phyloP scores from a whole-genome alignment of 1,140 invertebrate species.

The Procambarus virginalis region DNA sequence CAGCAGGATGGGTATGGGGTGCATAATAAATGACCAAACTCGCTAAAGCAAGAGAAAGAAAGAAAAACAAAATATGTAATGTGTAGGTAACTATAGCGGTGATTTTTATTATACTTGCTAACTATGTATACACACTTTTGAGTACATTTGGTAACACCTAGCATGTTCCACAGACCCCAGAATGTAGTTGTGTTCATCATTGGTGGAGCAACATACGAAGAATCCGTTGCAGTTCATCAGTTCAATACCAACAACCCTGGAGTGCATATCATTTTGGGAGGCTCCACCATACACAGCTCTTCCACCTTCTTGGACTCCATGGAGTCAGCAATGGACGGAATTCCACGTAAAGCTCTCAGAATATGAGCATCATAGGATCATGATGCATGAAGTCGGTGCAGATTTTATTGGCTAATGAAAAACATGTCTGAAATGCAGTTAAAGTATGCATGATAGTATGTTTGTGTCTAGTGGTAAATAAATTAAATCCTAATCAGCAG shows the following conservation, averaged over 20 bases:
- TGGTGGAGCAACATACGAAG: slow-evolving; percentile 98
- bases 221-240: slow-evolving; percentile 90
- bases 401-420: neutral
- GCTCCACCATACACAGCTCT: slow-evolving; percentile 93
- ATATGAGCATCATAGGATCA: slow-evolving; percentile 31
- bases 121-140: neutral
- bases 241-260: slow-evolving; percentile 85
- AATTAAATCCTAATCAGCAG: too few species aligned
- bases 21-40: too few species aligned
- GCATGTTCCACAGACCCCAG: slow-evolving; percentile 79
- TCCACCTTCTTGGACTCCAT: slow-evolving; percentile 86
- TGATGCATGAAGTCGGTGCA: neutral
- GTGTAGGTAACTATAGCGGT: too few species aligned
- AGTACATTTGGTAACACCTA: neutral
- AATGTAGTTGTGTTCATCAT: slow-evolving; percentile 96
- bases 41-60: too few species aligned
- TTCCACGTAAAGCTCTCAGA: slow-evolving; percentile 59
- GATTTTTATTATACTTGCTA: too few species aligned
- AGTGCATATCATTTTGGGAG: slow-evolving; percentile 89
- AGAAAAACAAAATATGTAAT: too few species aligned
- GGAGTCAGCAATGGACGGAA: slow-evolving; percentile 73
- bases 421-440: neutral
- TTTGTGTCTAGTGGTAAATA: neutral
- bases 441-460: neutral
- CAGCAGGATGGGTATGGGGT: too few species aligned